Base-by-base conservation (phyloP, 2,797 vertebrate species). In the Phrynocephalus vlangalii region DNA sequence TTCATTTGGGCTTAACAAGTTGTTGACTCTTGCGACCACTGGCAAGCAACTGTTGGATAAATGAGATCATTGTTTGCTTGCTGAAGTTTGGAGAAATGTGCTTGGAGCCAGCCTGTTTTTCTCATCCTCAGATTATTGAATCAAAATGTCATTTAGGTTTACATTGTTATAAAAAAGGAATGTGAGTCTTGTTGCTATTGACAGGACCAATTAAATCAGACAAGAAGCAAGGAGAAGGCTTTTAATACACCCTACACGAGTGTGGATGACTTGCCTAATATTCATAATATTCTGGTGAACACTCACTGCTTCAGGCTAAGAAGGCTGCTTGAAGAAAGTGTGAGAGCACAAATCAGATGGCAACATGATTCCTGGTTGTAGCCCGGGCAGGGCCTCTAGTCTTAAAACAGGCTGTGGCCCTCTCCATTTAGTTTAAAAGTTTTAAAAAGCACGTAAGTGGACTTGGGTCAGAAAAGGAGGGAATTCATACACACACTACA, bases 241-340 rank as follows among this genome's bases (percentile, higher is more conserved):
- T 86, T 94, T 87, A 87, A 83, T 3, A 67, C 70, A 24, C 87
- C 82, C 89, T 80, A 84, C 30, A 93, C 95, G 94, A 78, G 87
- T 66, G 76, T 88, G 90, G 91, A 83, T 67, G 76, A 84, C 24
- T 86, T 86, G 87, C 93, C 86, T 81, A 93, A 91, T 92, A 89
- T 90, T 85, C 84, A 94, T 91, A 94, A 89, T 87, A 48, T 86
- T 94, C 95, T 96, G 88, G 87, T 90, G 85, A 7, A n/a, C 83
- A 84, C 16, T 86, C 7, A 79, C 16, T 56, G 10, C 22, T 83
- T 48, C 15, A 82, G 71, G 20, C 56, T 33, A 68, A 22, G 71
- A 48, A 82, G 28, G n/a, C n/a, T 7, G 18, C 75, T 11, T 71
- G 16, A 77, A 71, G 81, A 66, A 22, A 84, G 13, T 0, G 3